phyloP scores from a whole-genome alignment of 2,888 invertebrate species.

The Leptothorax acervorum region DNA sequence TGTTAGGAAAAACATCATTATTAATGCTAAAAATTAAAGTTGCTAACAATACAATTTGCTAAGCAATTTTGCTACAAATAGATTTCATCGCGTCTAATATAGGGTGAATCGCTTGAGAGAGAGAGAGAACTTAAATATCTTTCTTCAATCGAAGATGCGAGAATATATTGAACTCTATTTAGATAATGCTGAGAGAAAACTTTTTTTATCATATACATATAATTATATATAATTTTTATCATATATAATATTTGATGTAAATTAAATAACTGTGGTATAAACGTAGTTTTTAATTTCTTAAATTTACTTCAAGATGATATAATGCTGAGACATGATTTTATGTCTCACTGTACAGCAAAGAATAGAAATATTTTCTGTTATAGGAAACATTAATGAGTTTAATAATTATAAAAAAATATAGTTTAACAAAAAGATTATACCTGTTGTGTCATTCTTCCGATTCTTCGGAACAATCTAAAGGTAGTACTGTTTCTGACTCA shows the following conservation, averaged over 20 bases:
- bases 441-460: not conserved
- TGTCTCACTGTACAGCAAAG: not conserved
- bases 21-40: slow-evolving; percentile 5
- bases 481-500: slow-evolving; percentile 18
- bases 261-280: not conserved
- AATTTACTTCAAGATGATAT: not conserved
- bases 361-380: not conserved
- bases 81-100: not conserved
- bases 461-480: not conserved
- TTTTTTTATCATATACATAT: too few relatives aligned
- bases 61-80: not conserved
- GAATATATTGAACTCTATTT: not conserved
- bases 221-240: not conserved
- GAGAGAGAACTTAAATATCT: not conserved
- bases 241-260: not conserved
- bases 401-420: not conserved
- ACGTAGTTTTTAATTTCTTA: not conserved
- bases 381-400: not conserved
- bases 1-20: not conserved
- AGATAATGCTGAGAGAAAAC: not conserved
- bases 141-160: not conserved
- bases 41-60: not conserved
- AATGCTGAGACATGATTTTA: not conserved
- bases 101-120: not conserved
- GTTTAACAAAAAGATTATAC: not conserved